These are phyloP conservation scores for Myotis myotis DNA, from an alignment of 2,797 vertebrate species.

Conservation along the genomic window DNA sequence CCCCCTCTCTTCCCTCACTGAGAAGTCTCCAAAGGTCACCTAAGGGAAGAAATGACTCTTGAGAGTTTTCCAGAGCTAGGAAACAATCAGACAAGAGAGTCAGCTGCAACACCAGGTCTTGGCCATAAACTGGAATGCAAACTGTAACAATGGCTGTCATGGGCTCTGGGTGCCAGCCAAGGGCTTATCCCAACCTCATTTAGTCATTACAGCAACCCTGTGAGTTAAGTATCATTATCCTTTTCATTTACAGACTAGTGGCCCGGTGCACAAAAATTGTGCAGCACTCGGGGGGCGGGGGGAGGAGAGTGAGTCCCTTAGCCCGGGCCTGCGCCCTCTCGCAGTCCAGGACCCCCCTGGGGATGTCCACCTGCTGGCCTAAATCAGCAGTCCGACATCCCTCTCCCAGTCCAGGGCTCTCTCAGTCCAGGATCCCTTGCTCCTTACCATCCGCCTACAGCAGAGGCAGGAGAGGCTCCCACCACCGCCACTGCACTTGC, in stretches of 20 bases:
- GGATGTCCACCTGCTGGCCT: too few relatives aligned
- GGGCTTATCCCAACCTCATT: not conserved
- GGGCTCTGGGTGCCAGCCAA: not conserved
- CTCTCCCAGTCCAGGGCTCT: too few relatives aligned
- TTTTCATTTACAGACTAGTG: not conserved
- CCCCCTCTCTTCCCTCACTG: not conserved
- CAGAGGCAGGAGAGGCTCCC: too few relatives aligned
- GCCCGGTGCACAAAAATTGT: too few relatives aligned
- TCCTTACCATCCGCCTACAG: too few relatives aligned
- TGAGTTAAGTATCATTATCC: not conserved
- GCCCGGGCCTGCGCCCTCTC: too few relatives aligned
- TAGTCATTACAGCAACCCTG: not conserved
- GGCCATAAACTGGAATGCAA: not conserved
- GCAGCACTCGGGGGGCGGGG: too few relatives aligned
- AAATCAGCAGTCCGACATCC: too few relatives aligned
- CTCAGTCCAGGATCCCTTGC: too few relatives aligned
- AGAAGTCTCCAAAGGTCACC: not conserved
- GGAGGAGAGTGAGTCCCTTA: too few relatives aligned
- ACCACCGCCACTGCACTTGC: too few relatives aligned
- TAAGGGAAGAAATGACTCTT: not conserved
- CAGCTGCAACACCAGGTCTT: not conserved
- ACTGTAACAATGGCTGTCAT: fast-evolving
- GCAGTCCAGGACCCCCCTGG: too few relatives aligned
- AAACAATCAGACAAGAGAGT: not conserved
- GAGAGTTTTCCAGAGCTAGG: not conserved